Conservation (phyloP, 1,140 invertebrate species). For the Diprion similis region DNA sequence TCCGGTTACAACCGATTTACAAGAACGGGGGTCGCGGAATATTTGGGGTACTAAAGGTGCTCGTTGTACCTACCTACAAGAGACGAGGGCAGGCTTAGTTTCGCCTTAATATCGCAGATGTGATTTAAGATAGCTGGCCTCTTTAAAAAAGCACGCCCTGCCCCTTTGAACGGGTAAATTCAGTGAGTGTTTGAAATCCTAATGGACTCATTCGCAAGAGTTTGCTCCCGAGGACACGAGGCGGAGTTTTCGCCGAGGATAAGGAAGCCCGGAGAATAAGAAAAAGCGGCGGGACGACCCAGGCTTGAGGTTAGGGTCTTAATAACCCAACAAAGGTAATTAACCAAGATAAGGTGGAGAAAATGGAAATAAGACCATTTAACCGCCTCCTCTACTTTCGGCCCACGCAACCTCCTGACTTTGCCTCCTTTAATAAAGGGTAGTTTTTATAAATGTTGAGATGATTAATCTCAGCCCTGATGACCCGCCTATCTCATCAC, state of each 20-base stretch:
- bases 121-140: background rate
- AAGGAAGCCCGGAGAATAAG: no score
- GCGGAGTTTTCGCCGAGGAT: no score
- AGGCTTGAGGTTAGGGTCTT: background rate
- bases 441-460: background rate
- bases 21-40: no score
- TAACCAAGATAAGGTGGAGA: background rate
- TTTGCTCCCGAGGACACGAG: background rate
- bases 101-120: no score
- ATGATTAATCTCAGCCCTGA: background rate
- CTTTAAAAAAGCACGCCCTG: background rate
- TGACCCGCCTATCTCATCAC: no score
- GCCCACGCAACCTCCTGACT: no score
- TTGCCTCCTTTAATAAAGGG: background rate
- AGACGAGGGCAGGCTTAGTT: no score
- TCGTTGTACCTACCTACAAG: no score
- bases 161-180: background rate
- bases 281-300: no score
- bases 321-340: conserved; percentile 7
- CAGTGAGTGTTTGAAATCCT: background rate
- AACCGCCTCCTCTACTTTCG: background rate
- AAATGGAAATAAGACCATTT: conserved; percentile 3
- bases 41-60: no score
- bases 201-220: conserved; percentile 5
- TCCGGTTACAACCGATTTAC: no score